Conservation (phyloP, 2,797 vertebrate species). For the Pterois miles region DNA sequence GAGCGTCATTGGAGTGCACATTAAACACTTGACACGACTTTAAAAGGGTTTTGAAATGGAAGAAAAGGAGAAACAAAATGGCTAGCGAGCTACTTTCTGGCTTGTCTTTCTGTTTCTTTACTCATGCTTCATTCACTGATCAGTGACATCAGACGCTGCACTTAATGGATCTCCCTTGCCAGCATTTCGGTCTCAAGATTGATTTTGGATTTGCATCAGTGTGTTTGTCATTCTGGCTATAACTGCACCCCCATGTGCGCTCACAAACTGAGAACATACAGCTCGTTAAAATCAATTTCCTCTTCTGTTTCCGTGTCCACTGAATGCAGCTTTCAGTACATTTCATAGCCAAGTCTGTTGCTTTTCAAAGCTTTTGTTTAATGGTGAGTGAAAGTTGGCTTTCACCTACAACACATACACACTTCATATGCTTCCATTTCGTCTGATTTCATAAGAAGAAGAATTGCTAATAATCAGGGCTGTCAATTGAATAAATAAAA, state of each 20-base stretch:
- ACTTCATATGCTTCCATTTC: too few species aligned
- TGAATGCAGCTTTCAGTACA: neutral
- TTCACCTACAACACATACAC: neutral
- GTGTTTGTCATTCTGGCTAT: conserved; percentile 22
- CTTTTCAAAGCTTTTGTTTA: conserved; percentile 12
- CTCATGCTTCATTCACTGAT: conserved; percentile 1
- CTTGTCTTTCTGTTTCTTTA: neutral
- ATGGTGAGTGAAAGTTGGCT: conserved; percentile 7
- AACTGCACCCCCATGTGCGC: neutral
- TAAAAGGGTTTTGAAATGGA: neutral
- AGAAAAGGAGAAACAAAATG: neutral
- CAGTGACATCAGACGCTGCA: neutral
- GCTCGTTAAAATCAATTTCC: conserved; percentile 40
- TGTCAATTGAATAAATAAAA: too few species aligned
- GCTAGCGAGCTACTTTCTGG: neutral
- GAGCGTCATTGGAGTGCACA: neutral
- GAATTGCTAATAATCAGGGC: too few species aligned
- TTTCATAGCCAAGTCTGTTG: neutral
- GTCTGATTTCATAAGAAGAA: too few species aligned
- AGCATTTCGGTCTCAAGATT: conserved; percentile 30
- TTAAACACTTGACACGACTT: conserved; percentile 19
- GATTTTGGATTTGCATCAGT: conserved; percentile 56
- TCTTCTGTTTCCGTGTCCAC: neutral
- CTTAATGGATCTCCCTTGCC: conserved; percentile 20
- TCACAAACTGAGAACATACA: conserved; percentile 6